Evolutionary conservation across 2,888 invertebrate genomes (phyloP), one percentile per base, ranked within the genome.

Genomic region (Cosmorhoe ocellata): DNA sequence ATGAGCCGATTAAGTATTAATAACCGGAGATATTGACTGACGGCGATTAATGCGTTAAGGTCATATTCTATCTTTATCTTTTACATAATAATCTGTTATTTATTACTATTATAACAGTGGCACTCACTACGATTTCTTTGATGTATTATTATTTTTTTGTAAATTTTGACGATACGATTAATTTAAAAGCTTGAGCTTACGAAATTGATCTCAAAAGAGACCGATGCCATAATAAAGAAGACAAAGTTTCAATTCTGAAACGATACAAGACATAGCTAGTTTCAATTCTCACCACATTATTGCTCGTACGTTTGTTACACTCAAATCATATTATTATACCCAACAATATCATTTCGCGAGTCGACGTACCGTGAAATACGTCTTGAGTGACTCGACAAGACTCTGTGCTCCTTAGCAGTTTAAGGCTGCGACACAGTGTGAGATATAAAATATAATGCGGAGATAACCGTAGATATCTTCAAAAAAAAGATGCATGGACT

Each of bases 291-390:
- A 71, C 69, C 67, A 75, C 76, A 79, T 84, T 84, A 86, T 42
- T n/a, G 6, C 2, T 12, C 42, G 33, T 84, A 84, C 79, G 85
- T 88, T 86, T 86, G 85, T 84, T 81, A 85, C 80, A 67, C 66
- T 74, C 81, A 81, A 85, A 87, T 87, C 88, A 86, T 85, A 42
- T 42, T 42, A 42, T 42, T 42, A 87, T 84, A 58, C 76, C 76
- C 80, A 76, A 86, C 88, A 87, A 85, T 87, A 90, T 90, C 85
- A 88, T 89, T 85, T 84, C 79, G 80, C 75, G 81, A 83, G 86
- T 79, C 82, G 89, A 85, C 89, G 89, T 88, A 84, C 80, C 89
- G 85, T 90, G 88, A 88, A 89, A 90, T 90, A 87, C 87, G 85
- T 76, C 84, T 71, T 82, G 89, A 89, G 85, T 90, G 89, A 90